phyloP scores from a whole-genome alignment of 2,113 vertebrate species.

The Raja brachyura region DNA sequence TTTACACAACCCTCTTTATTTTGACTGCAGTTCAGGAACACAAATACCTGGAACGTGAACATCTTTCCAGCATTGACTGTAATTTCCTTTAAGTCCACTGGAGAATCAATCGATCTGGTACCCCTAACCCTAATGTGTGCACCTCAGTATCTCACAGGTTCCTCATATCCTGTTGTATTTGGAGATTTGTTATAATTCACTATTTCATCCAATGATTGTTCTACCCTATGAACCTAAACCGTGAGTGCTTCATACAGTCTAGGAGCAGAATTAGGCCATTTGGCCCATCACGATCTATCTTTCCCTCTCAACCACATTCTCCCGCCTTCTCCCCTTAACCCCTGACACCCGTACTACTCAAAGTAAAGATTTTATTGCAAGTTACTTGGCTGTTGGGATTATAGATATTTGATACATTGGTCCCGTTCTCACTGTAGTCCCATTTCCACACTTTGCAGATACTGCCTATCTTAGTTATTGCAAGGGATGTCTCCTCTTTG shows the following conservation, averaged over 20 bases:
- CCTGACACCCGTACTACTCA: too few species aligned
- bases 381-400: background rate
- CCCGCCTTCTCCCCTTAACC: too few species aligned
- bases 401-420: background rate
- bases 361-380: too few species aligned
- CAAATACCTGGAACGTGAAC: background rate
- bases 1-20: background rate
- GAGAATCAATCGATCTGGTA: background rate
- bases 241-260: background rate
- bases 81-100: background rate
- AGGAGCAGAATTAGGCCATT: too few species aligned
- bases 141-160: too few species aligned
- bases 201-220: background rate
- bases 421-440: background rate
- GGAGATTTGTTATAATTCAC: background rate
- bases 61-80: background rate
- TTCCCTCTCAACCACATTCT: too few species aligned
- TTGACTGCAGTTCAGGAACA: background rate
- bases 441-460: background rate
- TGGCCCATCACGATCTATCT: too few species aligned
- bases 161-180: background rate
- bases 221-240: background rate
- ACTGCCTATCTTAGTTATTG: background rate
- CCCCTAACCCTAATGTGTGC: too few species aligned
- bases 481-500: background rate